phyloP scores from a whole-genome alignment of 1,140 invertebrate genomes.

The Drosophila busckii region DNA sequence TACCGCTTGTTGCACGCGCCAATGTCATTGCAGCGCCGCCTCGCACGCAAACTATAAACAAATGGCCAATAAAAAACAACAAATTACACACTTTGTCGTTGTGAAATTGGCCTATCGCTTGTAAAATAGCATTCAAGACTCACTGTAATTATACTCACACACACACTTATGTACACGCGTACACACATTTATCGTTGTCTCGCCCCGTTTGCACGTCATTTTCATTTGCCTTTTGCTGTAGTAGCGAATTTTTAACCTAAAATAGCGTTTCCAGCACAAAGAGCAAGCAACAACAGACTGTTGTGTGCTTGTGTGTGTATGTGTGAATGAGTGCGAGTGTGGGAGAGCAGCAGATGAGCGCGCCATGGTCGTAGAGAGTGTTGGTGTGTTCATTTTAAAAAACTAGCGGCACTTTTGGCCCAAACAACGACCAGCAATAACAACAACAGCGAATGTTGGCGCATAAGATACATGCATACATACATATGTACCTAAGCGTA shows the following conservation, averaged over 20 bases:
- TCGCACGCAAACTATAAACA: conserved; percentile 19
- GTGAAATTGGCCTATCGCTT: conserved; percentile 31
- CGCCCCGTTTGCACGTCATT: conserved; percentile 36
- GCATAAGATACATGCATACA: conserved; percentile 16
- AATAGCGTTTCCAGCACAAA: conserved; percentile 53
- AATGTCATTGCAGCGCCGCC: conserved; percentile 1
- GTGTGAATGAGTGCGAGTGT: conserved; percentile 4
- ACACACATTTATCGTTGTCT: conserved; percentile 11
- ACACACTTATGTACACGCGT: neutral
- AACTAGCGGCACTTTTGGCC: conserved; percentile 65
- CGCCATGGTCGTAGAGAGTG: too few species aligned
- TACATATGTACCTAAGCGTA: too few species aligned
- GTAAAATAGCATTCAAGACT: conserved; percentile 22
- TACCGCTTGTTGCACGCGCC: conserved; percentile 43
- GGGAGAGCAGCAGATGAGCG: conserved; percentile 25
- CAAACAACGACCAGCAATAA: conserved; percentile 43
- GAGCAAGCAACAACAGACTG: conserved; percentile 22
- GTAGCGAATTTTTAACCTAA: conserved; percentile 66
- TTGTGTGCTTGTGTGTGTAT: conserved; percentile 1
- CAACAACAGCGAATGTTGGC: conserved; percentile 36
- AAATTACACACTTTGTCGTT: conserved; percentile 25
- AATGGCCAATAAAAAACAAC: conserved; percentile 21
- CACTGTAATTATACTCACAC: conserved; percentile 22
- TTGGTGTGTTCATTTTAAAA: too few species aligned
- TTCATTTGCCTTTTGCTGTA: conserved; percentile 36